A percentile compares a stretch with the other conserved stretches of the same genome.
Evolutionary conservation across 2,113 vertebrate species (phyloP).

Genomic region (Sorex araneus): DNA sequence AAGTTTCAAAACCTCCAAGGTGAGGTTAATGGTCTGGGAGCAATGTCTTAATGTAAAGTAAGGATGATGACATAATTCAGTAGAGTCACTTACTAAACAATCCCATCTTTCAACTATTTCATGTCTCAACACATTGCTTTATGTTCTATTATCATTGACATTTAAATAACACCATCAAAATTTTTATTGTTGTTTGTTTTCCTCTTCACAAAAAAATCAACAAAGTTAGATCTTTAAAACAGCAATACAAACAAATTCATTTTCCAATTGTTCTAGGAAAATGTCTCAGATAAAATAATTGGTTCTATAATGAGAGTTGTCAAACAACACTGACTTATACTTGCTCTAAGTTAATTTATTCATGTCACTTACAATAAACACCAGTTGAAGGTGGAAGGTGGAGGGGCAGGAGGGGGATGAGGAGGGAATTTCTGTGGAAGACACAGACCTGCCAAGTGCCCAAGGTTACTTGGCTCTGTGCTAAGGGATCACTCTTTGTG

Average conservation of each 20-base stretch:
- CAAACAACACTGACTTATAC: not conserved
- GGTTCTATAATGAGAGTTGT: not conserved
- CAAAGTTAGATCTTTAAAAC: not conserved
- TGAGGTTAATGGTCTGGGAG: constrained; percentile 55
- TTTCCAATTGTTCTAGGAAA: not conserved
- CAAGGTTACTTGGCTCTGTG: too few species aligned
- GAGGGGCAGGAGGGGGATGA: too few species aligned
- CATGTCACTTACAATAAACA: not conserved
- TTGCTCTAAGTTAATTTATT: not conserved
- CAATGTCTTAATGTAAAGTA: constrained; percentile 8
- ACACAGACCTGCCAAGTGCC: too few species aligned
- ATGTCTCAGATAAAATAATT: not conserved
- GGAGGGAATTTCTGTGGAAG: too few species aligned
- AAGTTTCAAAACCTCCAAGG: constrained; percentile 43
- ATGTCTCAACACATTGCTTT: not conserved
- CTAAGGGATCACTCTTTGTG: too few species aligned
- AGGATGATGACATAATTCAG: constrained; percentile 5
- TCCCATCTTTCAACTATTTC: constrained; percentile 12
- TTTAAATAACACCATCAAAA: not conserved
- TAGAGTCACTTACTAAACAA: constrained; percentile 26
- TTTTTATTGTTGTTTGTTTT: not conserved
- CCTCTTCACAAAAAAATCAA: not conserved
- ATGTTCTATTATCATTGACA: constrained; percentile 12
- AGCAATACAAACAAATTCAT: not conserved
- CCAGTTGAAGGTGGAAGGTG: too few species aligned